Evolutionary conservation across 1,140 invertebrate species (phyloP), one percentile per base, ranked within the genome.

Genomic region (Ptiloglossa arizonensis): DNA sequence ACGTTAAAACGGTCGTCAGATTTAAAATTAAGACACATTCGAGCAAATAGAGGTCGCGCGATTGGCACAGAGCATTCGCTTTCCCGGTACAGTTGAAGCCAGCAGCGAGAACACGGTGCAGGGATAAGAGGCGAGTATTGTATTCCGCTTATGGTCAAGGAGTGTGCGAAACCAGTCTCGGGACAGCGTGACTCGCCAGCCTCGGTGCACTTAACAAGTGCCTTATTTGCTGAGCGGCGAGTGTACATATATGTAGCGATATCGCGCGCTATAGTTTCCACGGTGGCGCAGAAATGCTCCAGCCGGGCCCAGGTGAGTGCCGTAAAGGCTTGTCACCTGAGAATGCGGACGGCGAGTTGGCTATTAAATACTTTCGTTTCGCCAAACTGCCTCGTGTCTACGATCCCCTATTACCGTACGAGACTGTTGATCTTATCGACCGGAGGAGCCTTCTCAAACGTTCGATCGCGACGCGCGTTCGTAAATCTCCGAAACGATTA

Each of bases 91-190:
- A 44, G 38, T 70, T 46, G 11, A 13, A 57, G 6, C 32, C 8
- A 41, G 22, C 46, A 24, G 27, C 13, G 8, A n/a, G 9, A 56
- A 50, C 17, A 17, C 22, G 5, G n/a, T 24, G 32, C 24, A 35
- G 67, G 41, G 24, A 75, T 69, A 83, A 75, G 63, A 56, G 57
- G 79, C 57, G 73, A 74, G 79, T 82, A 88, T 88, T 88, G 83
- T 89, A 86, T 86, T 86, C 89, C 87, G 83, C 83, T 88, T 90
- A 89, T 88, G 89, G 89, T 80, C 85, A 90, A 87, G 85, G 85
- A 86, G 86, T 85, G 81, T 70, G 80, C 83, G 82, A 66, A 76
- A 85, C 86, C 84, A 77, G 86, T 89, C 79, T 66, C 80, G 56
- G 60, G 81, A 69, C 54, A 22, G 22, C 44, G 62, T 54, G 62